A percentile compares a stretch with the other conserved stretches of the same genome.
Evolutionary conservation across 1,140 invertebrate species (phyloP).

Genomic region (Leptonema lineaticorne): DNA sequence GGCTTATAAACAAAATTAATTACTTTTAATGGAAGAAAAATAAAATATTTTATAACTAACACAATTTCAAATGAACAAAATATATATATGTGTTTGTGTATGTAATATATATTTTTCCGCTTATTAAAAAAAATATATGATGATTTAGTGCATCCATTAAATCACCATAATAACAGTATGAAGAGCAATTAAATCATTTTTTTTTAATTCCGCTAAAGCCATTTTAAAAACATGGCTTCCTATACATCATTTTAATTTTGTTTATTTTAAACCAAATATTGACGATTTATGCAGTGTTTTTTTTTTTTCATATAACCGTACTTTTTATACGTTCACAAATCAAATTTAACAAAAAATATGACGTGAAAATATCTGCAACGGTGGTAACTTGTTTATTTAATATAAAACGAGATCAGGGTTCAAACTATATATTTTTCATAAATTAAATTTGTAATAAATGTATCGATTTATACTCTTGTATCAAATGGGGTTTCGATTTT

Average conservation of each 20-base stretch:
- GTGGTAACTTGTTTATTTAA: too few species aligned
- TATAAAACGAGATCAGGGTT: too few species aligned
- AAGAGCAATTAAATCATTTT: background rate
- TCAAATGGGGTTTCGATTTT: too few species aligned
- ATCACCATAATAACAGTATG: background rate
- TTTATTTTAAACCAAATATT: background rate
- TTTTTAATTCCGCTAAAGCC: background rate
- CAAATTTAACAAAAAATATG: too few species aligned
- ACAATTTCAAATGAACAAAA: constrained; percentile 2
- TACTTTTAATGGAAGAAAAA: background rate
- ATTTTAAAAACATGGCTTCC: background rate
- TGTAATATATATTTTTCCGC: too few species aligned
- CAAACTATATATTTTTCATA: too few species aligned
- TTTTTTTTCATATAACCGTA: background rate
- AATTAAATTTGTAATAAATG: too few species aligned
- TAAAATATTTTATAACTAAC: background rate
- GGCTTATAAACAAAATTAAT: background rate
- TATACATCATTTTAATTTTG: background rate
- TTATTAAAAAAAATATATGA: background rate
- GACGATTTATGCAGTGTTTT: background rate
- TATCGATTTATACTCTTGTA: too few species aligned
- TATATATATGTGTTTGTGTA: background rate
- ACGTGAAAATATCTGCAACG: too few species aligned
- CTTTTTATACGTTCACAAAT: too few species aligned
- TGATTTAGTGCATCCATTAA: background rate